Percentiles rank a stretch among this genome's conserved stretches.
These are phyloP conservation scores for Microtus pennsylvanicus DNA, from an alignment of 2,113 vertebrate species.

Conservation along the genomic window DNA sequence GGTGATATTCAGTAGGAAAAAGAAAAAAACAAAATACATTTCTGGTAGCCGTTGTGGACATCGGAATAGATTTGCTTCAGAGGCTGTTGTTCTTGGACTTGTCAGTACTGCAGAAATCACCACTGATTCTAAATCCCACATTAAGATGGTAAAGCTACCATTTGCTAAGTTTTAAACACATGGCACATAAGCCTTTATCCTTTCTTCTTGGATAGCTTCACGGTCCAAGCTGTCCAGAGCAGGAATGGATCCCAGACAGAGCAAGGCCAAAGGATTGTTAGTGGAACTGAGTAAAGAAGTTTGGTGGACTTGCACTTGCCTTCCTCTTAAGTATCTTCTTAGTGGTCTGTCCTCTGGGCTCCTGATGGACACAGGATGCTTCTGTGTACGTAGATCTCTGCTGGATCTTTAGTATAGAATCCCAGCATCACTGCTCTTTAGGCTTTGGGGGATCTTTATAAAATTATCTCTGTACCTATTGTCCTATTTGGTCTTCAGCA, in stretches of 20 bases:
- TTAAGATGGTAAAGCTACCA: not conserved
- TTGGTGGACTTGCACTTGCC: not conserved
- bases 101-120: not conserved
- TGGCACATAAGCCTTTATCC: not conserved
- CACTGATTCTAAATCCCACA: not conserved
- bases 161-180: not conserved
- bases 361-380: not conserved
- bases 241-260: not conserved
- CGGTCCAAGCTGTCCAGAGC: not conserved
- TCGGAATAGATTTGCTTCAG: not conserved
- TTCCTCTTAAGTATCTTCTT: not conserved
- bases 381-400: not conserved
- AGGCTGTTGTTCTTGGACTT: not conserved
- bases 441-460: not conserved
- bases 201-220: not conserved
- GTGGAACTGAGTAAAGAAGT: not conserved
- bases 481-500: not conserved
- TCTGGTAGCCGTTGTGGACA: not conserved
- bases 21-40: not conserved
- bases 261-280: not conserved
- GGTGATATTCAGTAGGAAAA: not conserved
- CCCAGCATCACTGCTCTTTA: not conserved
- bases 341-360: not conserved
- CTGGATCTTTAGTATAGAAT: not conserved
- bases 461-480: not conserved